Percentiles rank a stretch among this genome's conserved stretches.
phyloP scores from a whole-genome alignment of 2,888 invertebrate species.

The Drosophila peninsularis region DNA sequence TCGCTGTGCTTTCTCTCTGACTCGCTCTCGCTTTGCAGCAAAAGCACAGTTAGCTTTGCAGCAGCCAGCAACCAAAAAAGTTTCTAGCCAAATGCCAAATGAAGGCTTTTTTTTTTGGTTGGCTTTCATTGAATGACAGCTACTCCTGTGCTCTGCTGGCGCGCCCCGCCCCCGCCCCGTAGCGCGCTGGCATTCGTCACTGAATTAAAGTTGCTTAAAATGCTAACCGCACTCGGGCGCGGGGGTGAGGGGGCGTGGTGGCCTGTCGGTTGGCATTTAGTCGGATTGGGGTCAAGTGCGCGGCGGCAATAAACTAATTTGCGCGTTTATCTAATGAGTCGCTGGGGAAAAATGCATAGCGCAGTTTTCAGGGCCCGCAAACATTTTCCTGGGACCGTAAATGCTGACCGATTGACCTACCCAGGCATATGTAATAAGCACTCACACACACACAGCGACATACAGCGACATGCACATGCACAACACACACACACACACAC shows the following conservation, averaged over 20 bases:
- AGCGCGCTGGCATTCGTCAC: conserved; percentile 34
- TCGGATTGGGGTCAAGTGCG: conserved; percentile 71
- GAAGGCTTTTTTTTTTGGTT: conserved; percentile 31
- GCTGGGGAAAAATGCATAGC: conserved; percentile 59
- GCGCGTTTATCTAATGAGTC: conserved; percentile 51
- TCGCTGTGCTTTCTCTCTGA: background rate
- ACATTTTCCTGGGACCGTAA: conserved; percentile 29
- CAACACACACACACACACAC: conserved; percentile 34
- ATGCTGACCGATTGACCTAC: conserved; percentile 78
- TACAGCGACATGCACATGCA: conserved; percentile 32
- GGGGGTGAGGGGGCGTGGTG: conserved; percentile 4
- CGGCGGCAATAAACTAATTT: conserved; percentile 60
- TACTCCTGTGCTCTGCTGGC: conserved; percentile 11
- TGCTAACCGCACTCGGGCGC: conserved; percentile 22
- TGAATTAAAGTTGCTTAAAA: conserved; percentile 47
- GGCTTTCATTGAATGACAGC: conserved; percentile 48
- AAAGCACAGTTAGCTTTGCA: conserved; percentile 63
- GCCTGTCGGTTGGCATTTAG: conserved; percentile 18
- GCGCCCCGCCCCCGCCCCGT: background rate
- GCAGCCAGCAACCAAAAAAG: conserved; percentile 45
- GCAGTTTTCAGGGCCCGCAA: conserved; percentile 43
- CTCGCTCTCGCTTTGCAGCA: conserved; percentile 48
- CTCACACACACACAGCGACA: conserved; percentile 23
- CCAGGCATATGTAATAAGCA: conserved; percentile 73
- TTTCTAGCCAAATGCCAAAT: conserved; percentile 47